These are phyloP conservation scores for Cathartes aura DNA, from an alignment of 2,113 vertebrate genomes.

Conservation along the genomic window DNA sequence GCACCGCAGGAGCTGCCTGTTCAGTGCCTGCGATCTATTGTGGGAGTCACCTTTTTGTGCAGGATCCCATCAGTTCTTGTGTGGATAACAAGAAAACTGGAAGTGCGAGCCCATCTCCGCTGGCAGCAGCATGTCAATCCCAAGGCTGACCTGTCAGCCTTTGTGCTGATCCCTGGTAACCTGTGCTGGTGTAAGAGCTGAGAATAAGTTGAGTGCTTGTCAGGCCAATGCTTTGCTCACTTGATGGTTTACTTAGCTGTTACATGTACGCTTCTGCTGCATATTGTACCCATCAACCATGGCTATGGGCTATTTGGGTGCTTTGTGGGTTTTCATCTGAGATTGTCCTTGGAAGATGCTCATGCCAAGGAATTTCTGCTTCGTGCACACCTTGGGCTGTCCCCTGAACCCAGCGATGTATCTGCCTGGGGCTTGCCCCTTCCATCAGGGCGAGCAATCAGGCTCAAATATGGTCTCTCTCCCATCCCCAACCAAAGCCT, in stretches of 20 bases:
- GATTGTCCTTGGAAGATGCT: background rate
- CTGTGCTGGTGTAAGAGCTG: background rate
- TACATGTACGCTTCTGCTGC: fast-evolving
- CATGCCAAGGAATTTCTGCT: background rate
- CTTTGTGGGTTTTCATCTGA: background rate
- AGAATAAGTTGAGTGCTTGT: background rate
- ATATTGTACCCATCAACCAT: fast-evolving
- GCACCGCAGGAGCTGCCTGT: fast-evolving
- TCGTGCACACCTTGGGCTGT: too few species aligned
- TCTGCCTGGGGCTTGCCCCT: background rate
- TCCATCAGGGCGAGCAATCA: fast-evolving
- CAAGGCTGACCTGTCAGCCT: background rate
- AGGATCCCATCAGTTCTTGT: background rate
- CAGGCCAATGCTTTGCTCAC: fast-evolving
- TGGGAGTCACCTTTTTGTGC: background rate
- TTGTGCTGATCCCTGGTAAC: background rate
- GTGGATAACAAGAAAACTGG: background rate
- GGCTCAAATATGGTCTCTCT: fast-evolving
- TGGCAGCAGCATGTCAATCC: background rate
- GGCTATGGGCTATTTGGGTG: background rate
- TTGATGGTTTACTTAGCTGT: background rate
- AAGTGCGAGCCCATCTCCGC: background rate
- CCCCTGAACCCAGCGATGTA: too few species aligned
- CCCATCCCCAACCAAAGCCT: background rate
- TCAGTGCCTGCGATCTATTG: fast-evolving